Percentiles rank a stretch among this genome's conserved stretches.
Evolutionary conservation across 53 echinoderm and acorn worm genomes (phyloP).

Genomic region (Zoroaster sp.): DNA sequence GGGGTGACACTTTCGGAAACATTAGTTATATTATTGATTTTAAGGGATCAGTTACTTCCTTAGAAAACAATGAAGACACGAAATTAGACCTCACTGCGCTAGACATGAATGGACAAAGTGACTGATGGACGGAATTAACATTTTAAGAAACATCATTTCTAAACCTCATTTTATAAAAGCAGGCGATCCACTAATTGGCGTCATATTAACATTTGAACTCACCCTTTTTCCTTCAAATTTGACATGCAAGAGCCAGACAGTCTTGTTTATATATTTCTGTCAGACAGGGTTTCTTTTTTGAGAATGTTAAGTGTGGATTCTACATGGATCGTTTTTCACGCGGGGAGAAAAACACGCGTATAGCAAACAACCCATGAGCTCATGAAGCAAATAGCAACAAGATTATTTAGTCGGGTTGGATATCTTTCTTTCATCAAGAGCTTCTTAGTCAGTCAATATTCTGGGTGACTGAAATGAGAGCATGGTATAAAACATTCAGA

Average conservation of each 20-base stretch:
- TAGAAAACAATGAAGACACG: background rate
- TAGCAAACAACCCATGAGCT: background rate
- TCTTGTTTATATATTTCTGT: slow-evolving; percentile 35
- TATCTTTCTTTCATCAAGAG: background rate
- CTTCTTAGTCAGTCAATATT: slow-evolving; percentile 17
- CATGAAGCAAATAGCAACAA: background rate
- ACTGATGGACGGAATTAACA: background rate
- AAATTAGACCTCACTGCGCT: background rate
- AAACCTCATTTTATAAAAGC: too few relatives aligned
- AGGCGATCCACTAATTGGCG: background rate
- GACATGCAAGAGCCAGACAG: slow-evolving; percentile 4
- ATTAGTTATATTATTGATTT: slow-evolving; percentile 38
- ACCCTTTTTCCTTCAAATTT: background rate
- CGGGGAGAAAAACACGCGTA: background rate
- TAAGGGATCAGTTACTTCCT: slow-evolving; percentile 1
- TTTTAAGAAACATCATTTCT: too few relatives aligned
- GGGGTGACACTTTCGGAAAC: slow-evolving; percentile 45
- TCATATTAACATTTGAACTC: background rate
- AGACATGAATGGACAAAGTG: background rate
- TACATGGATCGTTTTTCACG: background rate
- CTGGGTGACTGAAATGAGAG: slow-evolving; percentile 36
- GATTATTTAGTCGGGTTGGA: background rate
- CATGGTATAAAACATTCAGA: background rate
- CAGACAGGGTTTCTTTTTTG: background rate
- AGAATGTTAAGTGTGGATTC: slow-evolving; percentile 35